These are phyloP conservation scores for Zapus hudsonius DNA, from an alignment of 2,113 vertebrate species.

Conservation along the genomic window DNA sequence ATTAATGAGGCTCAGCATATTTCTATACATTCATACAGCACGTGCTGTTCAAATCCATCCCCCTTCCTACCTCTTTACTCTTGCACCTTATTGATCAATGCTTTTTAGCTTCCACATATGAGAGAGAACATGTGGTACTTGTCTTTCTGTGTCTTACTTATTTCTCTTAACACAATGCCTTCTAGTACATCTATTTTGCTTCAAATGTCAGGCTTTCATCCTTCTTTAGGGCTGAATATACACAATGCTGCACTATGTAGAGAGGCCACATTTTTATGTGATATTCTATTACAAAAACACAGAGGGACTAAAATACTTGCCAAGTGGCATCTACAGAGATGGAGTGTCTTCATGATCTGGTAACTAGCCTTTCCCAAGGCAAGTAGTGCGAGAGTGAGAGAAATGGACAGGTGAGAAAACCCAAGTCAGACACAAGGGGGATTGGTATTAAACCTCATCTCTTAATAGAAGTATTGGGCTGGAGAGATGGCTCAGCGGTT, in stretches of 20 bases:
- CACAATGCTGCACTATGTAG: background rate
- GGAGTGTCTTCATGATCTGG: background rate
- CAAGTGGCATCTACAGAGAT: background rate
- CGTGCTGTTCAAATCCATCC: background rate
- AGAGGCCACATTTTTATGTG: background rate
- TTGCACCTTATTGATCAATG: background rate
- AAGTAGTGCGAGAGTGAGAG: background rate
- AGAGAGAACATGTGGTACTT: background rate
- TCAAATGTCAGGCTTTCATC: background rate
- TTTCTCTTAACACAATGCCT: background rate
- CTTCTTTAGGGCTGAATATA: background rate
- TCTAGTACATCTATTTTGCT: background rate
- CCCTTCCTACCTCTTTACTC: no score
- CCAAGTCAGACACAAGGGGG: background rate
- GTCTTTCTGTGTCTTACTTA: background rate
- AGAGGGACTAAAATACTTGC: background rate
- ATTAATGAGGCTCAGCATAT: background rate
- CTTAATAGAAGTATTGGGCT: background rate
- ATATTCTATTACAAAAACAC: background rate
- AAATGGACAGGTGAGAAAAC: background rate
- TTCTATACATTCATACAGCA: background rate
- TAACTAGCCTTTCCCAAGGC: background rate
- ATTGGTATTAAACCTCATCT: background rate
- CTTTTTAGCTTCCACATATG: background rate
- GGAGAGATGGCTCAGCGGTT: no score